Evolutionary conservation across 2,888 invertebrate species (phyloP).

Genomic region (Erannis defoliaria): DNA sequence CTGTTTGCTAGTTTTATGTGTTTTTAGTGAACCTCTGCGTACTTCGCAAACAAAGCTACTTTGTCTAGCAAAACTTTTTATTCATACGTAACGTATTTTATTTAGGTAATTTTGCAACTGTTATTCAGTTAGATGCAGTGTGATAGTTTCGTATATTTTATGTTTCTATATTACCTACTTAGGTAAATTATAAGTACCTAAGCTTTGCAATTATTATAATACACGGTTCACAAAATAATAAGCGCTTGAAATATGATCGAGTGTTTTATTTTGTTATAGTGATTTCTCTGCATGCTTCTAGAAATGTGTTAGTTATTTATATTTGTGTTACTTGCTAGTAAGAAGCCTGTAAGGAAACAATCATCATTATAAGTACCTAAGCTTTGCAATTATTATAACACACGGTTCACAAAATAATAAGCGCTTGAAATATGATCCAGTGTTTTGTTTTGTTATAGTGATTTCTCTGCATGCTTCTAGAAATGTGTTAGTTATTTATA

Average conservation of each 20-base stretch:
- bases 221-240: conserved; percentile 1
- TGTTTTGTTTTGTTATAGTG: not conserved
- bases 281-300: not conserved
- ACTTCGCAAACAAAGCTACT: not conserved
- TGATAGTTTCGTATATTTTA: not conserved
- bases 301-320: not conserved
- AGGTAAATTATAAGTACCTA: not conserved
- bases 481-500: not conserved
- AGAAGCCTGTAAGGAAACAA: not conserved
- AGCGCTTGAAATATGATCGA: not conserved
- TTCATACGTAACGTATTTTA: not conserved
- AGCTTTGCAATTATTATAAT: not conserved
- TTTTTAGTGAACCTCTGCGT: not conserved
- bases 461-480: not conserved
- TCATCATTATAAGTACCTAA: too few relatives aligned
- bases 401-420: conserved; percentile 2
- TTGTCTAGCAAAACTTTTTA: not conserved
- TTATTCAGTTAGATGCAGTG: not conserved
- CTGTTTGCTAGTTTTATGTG: conserved; percentile 1
- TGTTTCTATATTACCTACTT: not conserved
- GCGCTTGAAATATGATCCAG: not conserved
- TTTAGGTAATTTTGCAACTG: not conserved
- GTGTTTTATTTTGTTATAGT: not conserved
- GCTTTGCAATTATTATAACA: not conserved
- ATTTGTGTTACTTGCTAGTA: not conserved